Evolutionary conservation across 2,888 invertebrate genomes (phyloP).

Genomic region (Xanthia icteritia): DNA sequence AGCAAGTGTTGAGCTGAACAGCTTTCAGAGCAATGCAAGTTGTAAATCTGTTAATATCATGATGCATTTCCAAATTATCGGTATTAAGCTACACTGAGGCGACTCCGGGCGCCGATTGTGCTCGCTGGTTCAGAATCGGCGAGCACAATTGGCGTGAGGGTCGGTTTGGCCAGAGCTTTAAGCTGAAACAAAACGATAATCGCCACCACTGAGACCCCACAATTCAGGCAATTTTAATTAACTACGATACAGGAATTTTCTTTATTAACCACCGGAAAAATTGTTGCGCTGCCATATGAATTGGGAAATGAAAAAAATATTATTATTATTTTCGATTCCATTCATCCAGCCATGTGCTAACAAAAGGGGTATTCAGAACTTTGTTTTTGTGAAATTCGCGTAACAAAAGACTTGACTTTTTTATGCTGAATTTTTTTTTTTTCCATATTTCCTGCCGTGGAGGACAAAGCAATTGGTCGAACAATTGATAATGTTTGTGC

Average conservation of each 20-base stretch:
- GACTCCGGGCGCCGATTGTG: too few species aligned
- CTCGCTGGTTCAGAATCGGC: too few species aligned
- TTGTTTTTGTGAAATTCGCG: slow-evolving; percentile 38
- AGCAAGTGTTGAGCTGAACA: too few species aligned
- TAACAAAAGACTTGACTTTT: slow-evolving; percentile 37
- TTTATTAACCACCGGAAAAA: slow-evolving; percentile 80
- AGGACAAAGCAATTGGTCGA: slow-evolving; percentile 28
- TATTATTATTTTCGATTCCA: slow-evolving; percentile 58
- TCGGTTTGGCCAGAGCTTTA: too few species aligned
- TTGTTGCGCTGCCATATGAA: slow-evolving; percentile 76
- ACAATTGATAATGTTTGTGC: slow-evolving; percentile 28
- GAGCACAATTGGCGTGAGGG: too few species aligned
- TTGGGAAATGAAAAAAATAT: slow-evolving; percentile 72
- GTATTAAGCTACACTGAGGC: too few species aligned
- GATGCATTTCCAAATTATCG: too few species aligned
- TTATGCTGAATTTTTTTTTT: slow-evolving; percentile 29
- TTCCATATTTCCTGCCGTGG: slow-evolving; percentile 19
- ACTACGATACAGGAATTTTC: slow-evolving; percentile 82
- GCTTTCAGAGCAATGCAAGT: too few species aligned
- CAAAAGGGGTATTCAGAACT: slow-evolving; percentile 45
- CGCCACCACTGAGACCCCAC: slow-evolving; percentile 65
- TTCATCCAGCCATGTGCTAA: slow-evolving; percentile 46
- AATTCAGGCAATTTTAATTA: slow-evolving; percentile 82
- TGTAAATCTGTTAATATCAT: too few species aligned
- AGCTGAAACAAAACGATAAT: not conserved